A percentile compares a stretch with the other conserved stretches of the same genome.
Evolutionary conservation across 2,113 vertebrate genomes (phyloP).

Genomic region (Gulo gulo): DNA sequence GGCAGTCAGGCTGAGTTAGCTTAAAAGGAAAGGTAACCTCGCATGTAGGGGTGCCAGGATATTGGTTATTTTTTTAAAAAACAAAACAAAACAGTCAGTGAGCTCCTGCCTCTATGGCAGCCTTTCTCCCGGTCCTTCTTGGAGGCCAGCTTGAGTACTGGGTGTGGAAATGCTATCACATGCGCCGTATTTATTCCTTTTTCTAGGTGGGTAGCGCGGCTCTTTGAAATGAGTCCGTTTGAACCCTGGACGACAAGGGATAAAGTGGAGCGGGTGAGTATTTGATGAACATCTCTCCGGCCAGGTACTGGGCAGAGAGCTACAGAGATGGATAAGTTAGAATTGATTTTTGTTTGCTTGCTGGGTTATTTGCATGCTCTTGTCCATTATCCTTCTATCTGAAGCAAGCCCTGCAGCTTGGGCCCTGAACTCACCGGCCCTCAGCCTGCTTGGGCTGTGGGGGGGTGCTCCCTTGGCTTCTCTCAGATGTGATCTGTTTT

Average conservation of each 20-base stretch:
- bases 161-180: neutral
- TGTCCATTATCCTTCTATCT: neutral
- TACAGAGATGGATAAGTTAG: rapidly evolving
- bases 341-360: neutral
- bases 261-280: slow-evolving; percentile 93
- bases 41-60: neutral
- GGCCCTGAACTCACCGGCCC: rapidly evolving
- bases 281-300: neutral
- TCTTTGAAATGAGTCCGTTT: slow-evolving; percentile 92
- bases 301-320: neutral
- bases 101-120: neutral
- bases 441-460: neutral
- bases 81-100: neutral
- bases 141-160: neutral
- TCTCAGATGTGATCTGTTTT: neutral
- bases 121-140: neutral
- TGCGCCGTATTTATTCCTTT: neutral
- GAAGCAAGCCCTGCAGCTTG: neutral
- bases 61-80: neutral
- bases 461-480: neutral
- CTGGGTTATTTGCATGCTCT: neutral
- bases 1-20: neutral
- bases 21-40: neutral
- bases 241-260: slow-evolving; percentile 93
- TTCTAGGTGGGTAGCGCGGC: slow-evolving; percentile 85